phyloP scores from a whole-genome alignment of 2,797 vertebrate genomes.

The Psittacula derbiana region DNA sequence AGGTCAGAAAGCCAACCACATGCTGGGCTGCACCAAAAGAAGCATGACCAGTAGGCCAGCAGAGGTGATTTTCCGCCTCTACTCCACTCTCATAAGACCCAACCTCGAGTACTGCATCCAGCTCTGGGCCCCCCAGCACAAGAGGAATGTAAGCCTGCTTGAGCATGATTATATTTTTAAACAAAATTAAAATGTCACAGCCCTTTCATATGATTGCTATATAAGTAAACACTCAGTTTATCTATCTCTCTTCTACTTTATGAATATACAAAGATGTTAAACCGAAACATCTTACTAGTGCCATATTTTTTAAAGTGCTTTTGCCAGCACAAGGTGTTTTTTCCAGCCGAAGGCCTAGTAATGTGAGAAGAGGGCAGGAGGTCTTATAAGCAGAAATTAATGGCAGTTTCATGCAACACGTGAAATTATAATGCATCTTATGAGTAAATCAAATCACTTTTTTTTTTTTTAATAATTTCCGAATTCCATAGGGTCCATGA shows the following conservation, averaged over 20 bases:
- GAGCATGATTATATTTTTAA: background rate
- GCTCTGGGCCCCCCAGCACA: background rate
- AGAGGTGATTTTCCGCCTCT: background rate
- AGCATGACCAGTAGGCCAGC: background rate
- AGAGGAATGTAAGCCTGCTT: background rate
- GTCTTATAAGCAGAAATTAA: conserved; percentile 11
- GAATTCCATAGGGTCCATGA: conserved; percentile 53
- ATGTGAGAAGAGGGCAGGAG: background rate
- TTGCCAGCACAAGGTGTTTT: background rate
- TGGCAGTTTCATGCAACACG: background rate
- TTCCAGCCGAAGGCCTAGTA: background rate
- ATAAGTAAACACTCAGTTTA: background rate
- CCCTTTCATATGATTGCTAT: background rate
- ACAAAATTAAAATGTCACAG: background rate
- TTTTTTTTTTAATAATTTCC: conserved; percentile 63
- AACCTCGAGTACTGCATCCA: background rate
- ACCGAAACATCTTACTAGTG: background rate
- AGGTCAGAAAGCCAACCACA: background rate
- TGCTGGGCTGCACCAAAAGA: background rate
- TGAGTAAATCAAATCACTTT: conserved; percentile 68
- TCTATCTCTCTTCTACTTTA: background rate
- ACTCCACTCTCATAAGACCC: background rate
- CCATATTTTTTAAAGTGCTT: background rate
- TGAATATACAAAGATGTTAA: background rate
- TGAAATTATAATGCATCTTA: conserved; percentile 57